Base-by-base conservation (phyloP, 2,888 invertebrate species). In the Plebejus anna region DNA sequence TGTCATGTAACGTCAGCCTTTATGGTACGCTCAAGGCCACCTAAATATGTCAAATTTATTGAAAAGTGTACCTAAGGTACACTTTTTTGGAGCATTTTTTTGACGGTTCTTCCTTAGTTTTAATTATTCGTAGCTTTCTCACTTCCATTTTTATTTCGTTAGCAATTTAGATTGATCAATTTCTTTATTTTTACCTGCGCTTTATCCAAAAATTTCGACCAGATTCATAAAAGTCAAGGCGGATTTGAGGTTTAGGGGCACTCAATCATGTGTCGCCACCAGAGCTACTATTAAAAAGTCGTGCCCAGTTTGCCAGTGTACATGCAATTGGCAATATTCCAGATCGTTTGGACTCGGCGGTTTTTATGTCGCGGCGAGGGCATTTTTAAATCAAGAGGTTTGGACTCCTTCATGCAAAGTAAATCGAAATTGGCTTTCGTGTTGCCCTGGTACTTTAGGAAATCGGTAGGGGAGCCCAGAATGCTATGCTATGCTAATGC, bases 251-350 rank as follows among this genome's bases (percentile, higher is more conserved):
- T 66, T 78, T 78, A 76, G 75, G 28, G 78, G 78, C 80, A 77
- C 79, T 82, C 80, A 79, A 82, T 83, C 83, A 84, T 80, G 78
- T 77, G 80, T 81, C 82, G 81, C 79, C 81, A 81, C 79, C 84
- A 83, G 82, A 77, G 76, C 79, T 80, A 83, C 83, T 83, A 83
- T 83, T 84, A 84, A 84, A 84, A 84, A 81, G 78, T 80, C 78
- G 80, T 80, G 76, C 80, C 80, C 80, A 80, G 81, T 81, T 80
- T 81, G 81, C 79, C 78, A 81, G 78, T 81, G 80, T 82, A 87
- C 89, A 89, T 82, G 88, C 81, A 81, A 84, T 85, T 89, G 89
- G 89, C 89, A 76, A 77, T 78, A 77, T 70, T 82, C 85, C 85
- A 86, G 85, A 82, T 84, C 82, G 83, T 81, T 82, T 82, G 83